These are phyloP conservation scores for Apodemus speciosus DNA, from an alignment of 2,113 vertebrate genomes.

Conservation along the genomic window DNA sequence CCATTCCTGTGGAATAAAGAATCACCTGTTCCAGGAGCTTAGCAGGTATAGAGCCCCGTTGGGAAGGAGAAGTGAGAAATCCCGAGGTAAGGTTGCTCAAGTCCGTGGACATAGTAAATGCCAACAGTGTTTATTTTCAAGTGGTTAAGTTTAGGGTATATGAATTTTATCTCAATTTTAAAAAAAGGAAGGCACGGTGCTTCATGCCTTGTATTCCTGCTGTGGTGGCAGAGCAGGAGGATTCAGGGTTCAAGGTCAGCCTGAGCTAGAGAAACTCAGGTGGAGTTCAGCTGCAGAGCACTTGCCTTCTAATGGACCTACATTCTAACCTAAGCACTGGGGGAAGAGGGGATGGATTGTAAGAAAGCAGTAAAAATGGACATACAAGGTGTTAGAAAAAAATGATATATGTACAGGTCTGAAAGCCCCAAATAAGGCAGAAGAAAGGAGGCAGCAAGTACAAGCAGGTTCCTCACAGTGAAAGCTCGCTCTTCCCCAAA, in stretches of 20 bases:
- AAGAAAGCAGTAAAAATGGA: conserved; percentile 28
- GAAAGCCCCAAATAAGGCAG: conserved; percentile 33
- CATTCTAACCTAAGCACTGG: neutral
- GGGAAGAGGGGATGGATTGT: neutral
- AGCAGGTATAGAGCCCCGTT: neutral
- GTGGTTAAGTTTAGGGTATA: neutral
- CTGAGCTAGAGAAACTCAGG: neutral
- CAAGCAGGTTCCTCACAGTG: conserved; percentile 7
- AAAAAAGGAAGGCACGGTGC: neutral
- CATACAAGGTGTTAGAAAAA: conserved; percentile 41
- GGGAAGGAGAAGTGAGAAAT: neutral
- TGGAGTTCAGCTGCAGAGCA: neutral
- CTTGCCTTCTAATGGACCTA: neutral
- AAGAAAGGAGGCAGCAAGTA: conserved; percentile 18
- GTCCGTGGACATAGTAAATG: neutral
- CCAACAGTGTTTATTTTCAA: neutral
- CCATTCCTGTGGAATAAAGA: conserved; percentile 28
- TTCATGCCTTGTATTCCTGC: neutral
- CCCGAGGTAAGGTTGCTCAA: neutral
- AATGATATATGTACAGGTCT: conserved; percentile 56
- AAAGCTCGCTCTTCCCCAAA: conserved; percentile 11
- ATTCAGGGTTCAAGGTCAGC: neutral
- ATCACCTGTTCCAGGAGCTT: neutral
- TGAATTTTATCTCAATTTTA: conserved; percentile 29
- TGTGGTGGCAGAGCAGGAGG: neutral